Evolutionary conservation across 2,888 invertebrate species (phyloP), one percentile per base, ranked within the genome.

Genomic region (Halocaridina rubra): DNA sequence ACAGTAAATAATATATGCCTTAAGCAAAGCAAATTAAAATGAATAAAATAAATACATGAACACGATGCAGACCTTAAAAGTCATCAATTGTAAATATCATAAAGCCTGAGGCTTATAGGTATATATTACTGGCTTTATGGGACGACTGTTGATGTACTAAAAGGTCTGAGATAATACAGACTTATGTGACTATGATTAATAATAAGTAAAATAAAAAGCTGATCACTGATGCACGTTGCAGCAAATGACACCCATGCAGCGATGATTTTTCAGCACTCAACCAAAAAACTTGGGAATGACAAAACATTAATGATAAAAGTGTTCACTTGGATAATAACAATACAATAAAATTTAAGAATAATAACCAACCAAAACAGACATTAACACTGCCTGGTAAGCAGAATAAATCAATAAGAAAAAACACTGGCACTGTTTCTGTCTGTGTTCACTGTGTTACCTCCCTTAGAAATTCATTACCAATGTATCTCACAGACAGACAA

Each of bases 361-460:
- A 82, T 86, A 80, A 86, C 86, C 86, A 86, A 86, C 86, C 86
- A 86, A 86, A 86, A 86, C 86, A 86, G 53, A 86, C 82, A 86
- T 76, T 82, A 86, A 82, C 82, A 84, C 82, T 84, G 82, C 82
- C 82, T 84, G 82, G 82, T 71, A 84, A 84, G 82, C 82, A 84
- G 82, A 84, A 84, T 84, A 84, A 84, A 81, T 81, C 76, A 81
- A 84, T 59, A 84, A 84, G 82, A 72, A 69, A 84, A 84, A 84
- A 78, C 82, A 84, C 82, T 78, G 82, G 82, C 78, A 78, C 78
- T 77, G 69, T 61, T 78, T 78, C 78, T 77, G 77, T 77, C 82
- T 84, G 76, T 84, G 82, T 59, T 72, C 82, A 84, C 82, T 84
- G 82, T 64, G 82, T 84, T 84, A 84, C 59, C 78, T 72, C 77